Conservation (phyloP, 2,797 vertebrate genomes). For the Vireo griseus region DNA sequence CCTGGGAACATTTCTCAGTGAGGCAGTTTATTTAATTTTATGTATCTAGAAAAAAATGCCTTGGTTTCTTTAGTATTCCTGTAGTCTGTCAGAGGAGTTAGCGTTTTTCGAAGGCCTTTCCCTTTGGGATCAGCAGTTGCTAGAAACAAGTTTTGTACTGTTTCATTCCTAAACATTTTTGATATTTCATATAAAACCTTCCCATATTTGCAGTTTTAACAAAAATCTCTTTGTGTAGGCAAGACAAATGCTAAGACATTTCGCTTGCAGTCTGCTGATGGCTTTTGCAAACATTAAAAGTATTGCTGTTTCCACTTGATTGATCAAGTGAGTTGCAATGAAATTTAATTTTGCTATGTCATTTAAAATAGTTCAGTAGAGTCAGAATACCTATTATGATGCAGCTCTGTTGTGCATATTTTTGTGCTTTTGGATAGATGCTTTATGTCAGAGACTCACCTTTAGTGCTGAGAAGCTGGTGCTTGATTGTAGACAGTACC, state of each 20-base stretch:
- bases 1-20: background rate
- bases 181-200: constrained; percentile 19
- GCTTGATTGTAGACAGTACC: background rate
- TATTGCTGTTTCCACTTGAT: constrained; percentile 37
- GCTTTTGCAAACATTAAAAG: constrained; percentile 30
- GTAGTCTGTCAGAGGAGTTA: background rate
- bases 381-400: background rate
- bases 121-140: background rate
- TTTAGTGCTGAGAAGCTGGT: background rate
- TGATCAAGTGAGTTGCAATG: constrained; percentile 34
- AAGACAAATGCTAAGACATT: constrained; percentile 16
- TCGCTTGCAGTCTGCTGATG: background rate
- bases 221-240: background rate
- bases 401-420: background rate
- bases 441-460: background rate
- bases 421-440: background rate
- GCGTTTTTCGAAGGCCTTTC: background rate
- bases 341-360: constrained; percentile 6
- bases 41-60: background rate
- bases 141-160: background rate
- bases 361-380: background rate
- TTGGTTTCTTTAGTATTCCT: background rate
- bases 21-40: background rate
- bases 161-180: background rate
- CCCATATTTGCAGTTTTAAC: constrained; percentile 1